These are phyloP conservation scores for Carassius gibelio DNA, from an alignment of 2,113 vertebrate genomes.

Conservation along the genomic window DNA sequence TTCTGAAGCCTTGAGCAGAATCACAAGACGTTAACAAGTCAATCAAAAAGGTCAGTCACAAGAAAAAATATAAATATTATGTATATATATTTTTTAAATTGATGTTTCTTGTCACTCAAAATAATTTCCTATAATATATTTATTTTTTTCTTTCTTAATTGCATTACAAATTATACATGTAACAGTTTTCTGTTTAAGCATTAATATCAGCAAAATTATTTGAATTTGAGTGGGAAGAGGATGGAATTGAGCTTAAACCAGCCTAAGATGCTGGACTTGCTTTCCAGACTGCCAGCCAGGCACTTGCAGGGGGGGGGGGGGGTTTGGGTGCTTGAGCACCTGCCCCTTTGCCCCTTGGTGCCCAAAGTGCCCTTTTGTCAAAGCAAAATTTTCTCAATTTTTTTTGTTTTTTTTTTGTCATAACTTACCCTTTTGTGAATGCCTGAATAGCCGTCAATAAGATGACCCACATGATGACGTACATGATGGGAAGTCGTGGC, in stretches of 20 bases:
- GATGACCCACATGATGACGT: too few species aligned
- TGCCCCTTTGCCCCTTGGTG: too few species aligned
- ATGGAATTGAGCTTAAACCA: not conserved
- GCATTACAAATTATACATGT: not conserved
- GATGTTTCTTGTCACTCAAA: not conserved
- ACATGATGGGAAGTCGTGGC: too few species aligned
- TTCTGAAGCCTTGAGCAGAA: constrained; percentile 8
- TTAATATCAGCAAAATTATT: not conserved
- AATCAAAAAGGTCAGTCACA: not conserved
- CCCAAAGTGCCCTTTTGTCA: too few species aligned
- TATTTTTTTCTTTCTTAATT: not conserved
- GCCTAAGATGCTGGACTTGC: not conserved
- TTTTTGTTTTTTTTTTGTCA: too few species aligned
- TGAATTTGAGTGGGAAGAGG: not conserved
- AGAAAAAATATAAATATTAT: too few species aligned
- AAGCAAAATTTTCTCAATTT: too few species aligned
- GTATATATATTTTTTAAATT: too few species aligned
- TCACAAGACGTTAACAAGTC: not conserved
- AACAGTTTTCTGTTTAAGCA: not conserved
- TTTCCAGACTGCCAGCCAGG: not conserved
- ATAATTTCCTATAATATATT: not conserved
- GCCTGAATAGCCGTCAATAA: too few species aligned
- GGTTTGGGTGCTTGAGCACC: too few species aligned
- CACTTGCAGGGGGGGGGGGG: too few species aligned
- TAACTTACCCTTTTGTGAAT: too few species aligned